phyloP scores from a whole-genome alignment of 2,888 invertebrate species.

The Amphiduros pacificus region DNA sequence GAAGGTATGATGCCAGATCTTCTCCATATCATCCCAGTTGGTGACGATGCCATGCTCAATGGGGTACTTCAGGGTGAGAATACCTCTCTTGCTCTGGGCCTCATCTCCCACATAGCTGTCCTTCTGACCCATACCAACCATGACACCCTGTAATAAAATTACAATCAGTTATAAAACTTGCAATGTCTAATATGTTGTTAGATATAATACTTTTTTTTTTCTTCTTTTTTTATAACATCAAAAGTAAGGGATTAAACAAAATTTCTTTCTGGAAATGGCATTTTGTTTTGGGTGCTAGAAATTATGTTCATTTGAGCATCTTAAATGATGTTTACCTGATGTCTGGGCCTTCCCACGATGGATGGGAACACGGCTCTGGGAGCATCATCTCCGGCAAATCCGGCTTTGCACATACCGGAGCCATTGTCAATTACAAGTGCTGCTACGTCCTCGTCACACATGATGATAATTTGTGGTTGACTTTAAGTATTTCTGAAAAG shows the following conservation, averaged over 20 bases:
- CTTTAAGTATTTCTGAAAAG: too few species aligned
- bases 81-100: slow-evolving; percentile 50
- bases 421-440: slow-evolving; percentile 71
- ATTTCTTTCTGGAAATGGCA: too few species aligned
- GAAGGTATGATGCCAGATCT: slow-evolving; percentile 99
- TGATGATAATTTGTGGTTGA: too few species aligned
- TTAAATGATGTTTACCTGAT: too few species aligned
- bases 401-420: slow-evolving; percentile 71
- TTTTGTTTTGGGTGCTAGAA: too few species aligned
- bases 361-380: slow-evolving; percentile 84
- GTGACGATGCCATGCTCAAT: slow-evolving; percentile 51
- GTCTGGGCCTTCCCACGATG: slow-evolving; percentile 74
- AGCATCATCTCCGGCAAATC: slow-evolving; percentile 76
- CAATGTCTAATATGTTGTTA: too few species aligned
- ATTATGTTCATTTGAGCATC: too few species aligned
- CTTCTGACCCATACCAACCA: slow-evolving; percentile 73
- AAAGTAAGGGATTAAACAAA: too few species aligned
- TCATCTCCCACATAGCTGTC: slow-evolving; percentile 51
- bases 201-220: too few species aligned
- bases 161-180: too few species aligned
- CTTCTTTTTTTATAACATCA: too few species aligned
- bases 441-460: slow-evolving; percentile 21
- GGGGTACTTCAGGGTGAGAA: slow-evolving; percentile 49
- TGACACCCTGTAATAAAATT: slow-evolving; percentile 63
- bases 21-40: slow-evolving; percentile 72